Evolutionary conservation across 2,113 vertebrate genomes (phyloP).

Genomic region (Turdus rufiventris): DNA sequence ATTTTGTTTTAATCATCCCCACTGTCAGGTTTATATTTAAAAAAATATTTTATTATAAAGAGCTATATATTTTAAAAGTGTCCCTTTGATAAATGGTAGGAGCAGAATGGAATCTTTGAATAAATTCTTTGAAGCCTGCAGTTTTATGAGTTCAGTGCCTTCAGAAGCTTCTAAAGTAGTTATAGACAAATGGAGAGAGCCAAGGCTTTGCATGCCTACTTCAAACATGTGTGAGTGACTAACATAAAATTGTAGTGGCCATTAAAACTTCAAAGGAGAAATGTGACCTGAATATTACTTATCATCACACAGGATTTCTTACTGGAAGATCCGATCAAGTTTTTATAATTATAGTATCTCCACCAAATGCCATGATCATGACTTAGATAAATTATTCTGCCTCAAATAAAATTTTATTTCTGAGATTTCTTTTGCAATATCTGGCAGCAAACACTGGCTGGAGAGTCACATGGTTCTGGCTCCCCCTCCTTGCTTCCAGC

Average conservation of each 20-base stretch:
- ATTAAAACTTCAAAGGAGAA: constrained; percentile 67
- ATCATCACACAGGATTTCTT: background rate
- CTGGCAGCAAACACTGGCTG: background rate
- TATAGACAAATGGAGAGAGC: constrained; percentile 63
- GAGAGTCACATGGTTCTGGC: background rate
- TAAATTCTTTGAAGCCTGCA: constrained; percentile 63
- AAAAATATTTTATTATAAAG: constrained; percentile 53
- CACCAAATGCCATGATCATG: background rate
- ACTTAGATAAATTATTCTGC: background rate
- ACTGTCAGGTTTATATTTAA: constrained; percentile 5
- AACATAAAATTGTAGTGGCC: constrained; percentile 63
- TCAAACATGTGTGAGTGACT: constrained; percentile 62
- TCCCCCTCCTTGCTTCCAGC: background rate
- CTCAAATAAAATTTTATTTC: background rate
- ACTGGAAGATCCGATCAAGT: constrained; percentile 26
- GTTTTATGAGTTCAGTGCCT: constrained; percentile 63
- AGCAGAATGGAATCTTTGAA: constrained; percentile 54
- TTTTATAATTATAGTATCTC: constrained; percentile 12
- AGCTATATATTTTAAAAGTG: constrained; percentile 54
- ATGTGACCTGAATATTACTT: constrained; percentile 58
- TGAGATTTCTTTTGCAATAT: background rate
- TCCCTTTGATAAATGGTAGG: constrained; percentile 39
- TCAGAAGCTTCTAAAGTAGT: constrained; percentile 65
- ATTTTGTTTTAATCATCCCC: constrained; percentile 51
- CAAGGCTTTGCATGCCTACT: constrained; percentile 50